Base-by-base conservation (phyloP, 1,140 invertebrate species). In the Drosophila murphyi region DNA sequence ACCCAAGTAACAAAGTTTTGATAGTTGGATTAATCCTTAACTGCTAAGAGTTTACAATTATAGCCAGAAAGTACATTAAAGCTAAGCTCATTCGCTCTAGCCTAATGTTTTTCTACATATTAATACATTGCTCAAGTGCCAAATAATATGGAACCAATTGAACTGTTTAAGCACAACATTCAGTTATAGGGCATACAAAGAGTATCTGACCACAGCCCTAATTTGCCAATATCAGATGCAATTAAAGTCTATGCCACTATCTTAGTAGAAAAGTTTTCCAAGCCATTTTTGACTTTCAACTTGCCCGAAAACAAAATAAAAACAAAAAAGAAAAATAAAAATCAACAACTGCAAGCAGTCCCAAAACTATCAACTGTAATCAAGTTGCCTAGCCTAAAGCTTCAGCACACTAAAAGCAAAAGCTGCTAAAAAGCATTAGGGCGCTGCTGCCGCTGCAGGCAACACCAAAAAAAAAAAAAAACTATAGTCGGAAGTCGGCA, bases 371-470 rank as follows among this genome's bases (percentile, higher is more conserved):
- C 77, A 87, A 88, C 76, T 89, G 85, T 87, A 87, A 87, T 87
- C 83, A 89, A 89, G 72, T 88, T 82, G 83, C 72, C 63, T 79
- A 43, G 80, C 82, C 82, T 65, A 72, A 69, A 68, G 59, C 76
- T 41, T 34, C 41, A 56, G 65, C 65, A 70, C 45, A 74, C 74
- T 76, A 71, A 76, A 72, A 69, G 76, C 55, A 76, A 80, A 85
- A 89, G 80, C 83, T 85, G 85, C 85, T 89, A 89, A 85, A 88
- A 88, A 59, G 82, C 82, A 87, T 87, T 87, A 87, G 65, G 82
- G 76, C 82, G 55, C 78, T 78, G 74, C 69, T 45, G 56, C 48
- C 39, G 73, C 73, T 52, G 8, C 29, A 52, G 55, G 52, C 59
- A 47, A 57, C 20, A 54, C 34, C 54, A 74, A 48, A 28, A 29